These are phyloP conservation scores for Andrena praecox DNA, from an alignment of 2,888 invertebrate species.

Conservation along the genomic window DNA sequence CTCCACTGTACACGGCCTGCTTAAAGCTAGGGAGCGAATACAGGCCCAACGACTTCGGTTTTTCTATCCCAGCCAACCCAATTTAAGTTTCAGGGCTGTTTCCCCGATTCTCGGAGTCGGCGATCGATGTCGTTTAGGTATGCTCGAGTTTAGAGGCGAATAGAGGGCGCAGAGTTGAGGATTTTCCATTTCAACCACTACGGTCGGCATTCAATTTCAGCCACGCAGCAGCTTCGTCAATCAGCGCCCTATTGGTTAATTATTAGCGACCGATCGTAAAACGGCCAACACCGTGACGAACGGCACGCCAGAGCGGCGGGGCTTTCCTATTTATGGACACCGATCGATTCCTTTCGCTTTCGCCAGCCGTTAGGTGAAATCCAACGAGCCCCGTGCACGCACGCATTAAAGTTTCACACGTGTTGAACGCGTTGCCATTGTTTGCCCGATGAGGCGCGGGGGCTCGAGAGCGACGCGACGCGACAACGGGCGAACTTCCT, in stretches of 20 bases:
- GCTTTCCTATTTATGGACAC: constrained; percentile 45
- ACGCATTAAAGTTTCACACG: constrained; percentile 40
- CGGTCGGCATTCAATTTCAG: neutral
- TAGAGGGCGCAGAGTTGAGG: neutral
- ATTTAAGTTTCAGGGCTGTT: neutral
- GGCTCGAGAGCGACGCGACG: neutral
- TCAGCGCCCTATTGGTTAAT: neutral
- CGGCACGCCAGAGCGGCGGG: constrained; percentile 21
- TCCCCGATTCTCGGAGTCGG: neutral
- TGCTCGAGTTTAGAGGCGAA: neutral
- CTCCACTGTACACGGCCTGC: constrained; percentile 6
- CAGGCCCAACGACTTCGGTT: too few species aligned
- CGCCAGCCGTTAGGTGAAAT: constrained; percentile 20
- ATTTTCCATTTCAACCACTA: neutral
- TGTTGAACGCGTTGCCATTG: neutral
- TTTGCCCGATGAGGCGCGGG: neutral
- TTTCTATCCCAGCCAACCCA: neutral
- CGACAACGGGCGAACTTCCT: neutral
- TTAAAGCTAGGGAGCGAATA: neutral
- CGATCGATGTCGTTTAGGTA: too few species aligned
- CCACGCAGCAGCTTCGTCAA: neutral
- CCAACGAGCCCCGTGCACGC: constrained; percentile 18
- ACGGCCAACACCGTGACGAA: constrained; percentile 30
- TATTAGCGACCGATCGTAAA: constrained; percentile 7
- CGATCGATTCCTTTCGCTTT: constrained; percentile 59